phyloP scores from a whole-genome alignment of 2,888 invertebrate species.

The Agriopis aurantiaria region DNA sequence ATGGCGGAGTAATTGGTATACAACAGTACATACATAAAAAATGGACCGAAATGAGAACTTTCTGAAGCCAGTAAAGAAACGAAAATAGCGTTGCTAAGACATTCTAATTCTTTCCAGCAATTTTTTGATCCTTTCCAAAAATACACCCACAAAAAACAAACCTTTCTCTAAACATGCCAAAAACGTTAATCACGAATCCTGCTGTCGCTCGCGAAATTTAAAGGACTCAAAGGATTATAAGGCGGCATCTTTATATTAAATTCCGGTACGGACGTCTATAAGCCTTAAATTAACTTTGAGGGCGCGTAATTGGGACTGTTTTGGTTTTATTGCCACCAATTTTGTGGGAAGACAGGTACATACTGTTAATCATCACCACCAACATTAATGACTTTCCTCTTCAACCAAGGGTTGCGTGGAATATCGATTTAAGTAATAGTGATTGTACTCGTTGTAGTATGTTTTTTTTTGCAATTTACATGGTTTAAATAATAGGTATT shows the following conservation, averaged over 20 bases:
- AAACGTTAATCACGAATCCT: slow-evolving; percentile 43
- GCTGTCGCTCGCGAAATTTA: slow-evolving; percentile 43
- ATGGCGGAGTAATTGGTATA: no score
- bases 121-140: slow-evolving; percentile 13
- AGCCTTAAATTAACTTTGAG: slow-evolving; percentile 50
- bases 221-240: slow-evolving; percentile 46
- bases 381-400: no score
- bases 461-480: no score
- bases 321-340: slow-evolving; percentile 26
- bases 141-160: slow-evolving; percentile 22
- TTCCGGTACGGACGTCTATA: slow-evolving; percentile 42
- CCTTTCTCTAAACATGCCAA: slow-evolving; percentile 12
- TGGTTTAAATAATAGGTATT: no score
- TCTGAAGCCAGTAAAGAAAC: neutral
- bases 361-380: no score
- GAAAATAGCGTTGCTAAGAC: neutral
- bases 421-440: no score
- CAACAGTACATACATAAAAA: no score
- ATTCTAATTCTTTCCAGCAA: neutral
- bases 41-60: neutral
- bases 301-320: slow-evolving; percentile 29
- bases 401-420: no score
- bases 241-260: slow-evolving; percentile 46
- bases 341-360: neutral
- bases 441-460: no score